These are phyloP conservation scores for Chunga burmeisteri DNA, from an alignment of 2,113 vertebrate species.

Conservation along the genomic window DNA sequence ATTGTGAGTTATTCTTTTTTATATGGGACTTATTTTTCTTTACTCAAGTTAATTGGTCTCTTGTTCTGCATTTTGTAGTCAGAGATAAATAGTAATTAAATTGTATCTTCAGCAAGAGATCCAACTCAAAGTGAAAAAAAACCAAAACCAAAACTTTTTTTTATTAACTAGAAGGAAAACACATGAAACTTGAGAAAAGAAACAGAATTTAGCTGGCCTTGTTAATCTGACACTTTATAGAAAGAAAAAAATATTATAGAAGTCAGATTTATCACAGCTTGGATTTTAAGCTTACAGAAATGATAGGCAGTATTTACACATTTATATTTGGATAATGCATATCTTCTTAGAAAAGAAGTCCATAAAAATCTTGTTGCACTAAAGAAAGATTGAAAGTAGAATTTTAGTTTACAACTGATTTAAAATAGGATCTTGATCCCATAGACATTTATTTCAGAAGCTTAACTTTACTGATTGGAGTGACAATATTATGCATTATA, in stretches of 20 bases:
- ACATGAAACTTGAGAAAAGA: neutral
- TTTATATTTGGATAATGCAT: neutral
- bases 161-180: neutral
- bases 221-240: neutral
- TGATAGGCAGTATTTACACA: neutral
- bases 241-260: neutral
- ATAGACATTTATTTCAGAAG: neutral
- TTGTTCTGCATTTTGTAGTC: neutral
- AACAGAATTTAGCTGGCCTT: neutral
- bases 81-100: neutral
- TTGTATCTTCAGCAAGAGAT: neutral
- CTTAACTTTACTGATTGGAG: neutral
- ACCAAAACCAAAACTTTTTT: neutral
- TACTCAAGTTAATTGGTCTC: neutral
- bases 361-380: neutral
- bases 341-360: neutral
- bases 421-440: neutral
- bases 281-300: neutral
- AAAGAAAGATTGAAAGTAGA: neutral
- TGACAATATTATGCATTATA: neutral
- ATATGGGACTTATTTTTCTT: neutral
- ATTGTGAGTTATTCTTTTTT: neutral
- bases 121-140: neutral
- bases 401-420: neutral
- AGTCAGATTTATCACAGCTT: neutral